phyloP scores from a whole-genome alignment of 2,113 vertebrate species.

The Apodemus sylvaticus region DNA sequence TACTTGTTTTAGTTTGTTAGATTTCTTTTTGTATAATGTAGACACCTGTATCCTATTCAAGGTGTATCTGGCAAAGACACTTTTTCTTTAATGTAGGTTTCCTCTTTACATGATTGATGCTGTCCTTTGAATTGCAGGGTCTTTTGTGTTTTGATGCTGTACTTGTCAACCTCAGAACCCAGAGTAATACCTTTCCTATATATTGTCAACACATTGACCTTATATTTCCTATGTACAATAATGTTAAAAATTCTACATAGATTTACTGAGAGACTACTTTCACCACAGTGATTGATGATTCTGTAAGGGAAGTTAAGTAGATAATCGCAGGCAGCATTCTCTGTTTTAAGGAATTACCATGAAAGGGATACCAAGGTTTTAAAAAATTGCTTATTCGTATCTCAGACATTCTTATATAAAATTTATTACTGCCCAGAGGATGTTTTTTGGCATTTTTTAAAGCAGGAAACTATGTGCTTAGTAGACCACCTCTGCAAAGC shows the following conservation, averaged over 20 bases:
- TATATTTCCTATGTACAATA: slow-evolving; percentile 15
- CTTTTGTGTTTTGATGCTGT: neutral
- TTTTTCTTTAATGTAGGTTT: neutral
- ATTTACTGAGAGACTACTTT: slow-evolving; percentile 36
- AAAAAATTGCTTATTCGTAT: slow-evolving; percentile 4
- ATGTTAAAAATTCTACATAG: slow-evolving; percentile 36
- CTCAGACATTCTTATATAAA: slow-evolving; percentile 38
- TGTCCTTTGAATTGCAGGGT: neutral
- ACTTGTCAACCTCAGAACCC: neutral
- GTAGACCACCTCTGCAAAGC: slow-evolving; percentile 43
- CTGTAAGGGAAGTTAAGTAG: slow-evolving; percentile 8
- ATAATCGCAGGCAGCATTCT: slow-evolving; percentile 32
- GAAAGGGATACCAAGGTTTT: neutral
- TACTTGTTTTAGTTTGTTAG: neutral
- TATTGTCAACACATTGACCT: slow-evolving; percentile 16
- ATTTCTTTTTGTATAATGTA: neutral
- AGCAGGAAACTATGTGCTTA: slow-evolving; percentile 18
- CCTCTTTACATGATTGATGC: neutral
- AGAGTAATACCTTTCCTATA: neutral
- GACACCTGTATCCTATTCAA: neutral
- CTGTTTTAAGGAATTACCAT: slow-evolving; percentile 15
- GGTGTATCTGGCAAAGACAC: neutral
- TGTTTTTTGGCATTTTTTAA: slow-evolving; percentile 25
- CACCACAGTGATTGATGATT: neutral
- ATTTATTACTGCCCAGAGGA: neutral